These are phyloP conservation scores for Ceyx erithaca DNA, from an alignment of 2,797 vertebrate genomes.

Conservation along the genomic window DNA sequence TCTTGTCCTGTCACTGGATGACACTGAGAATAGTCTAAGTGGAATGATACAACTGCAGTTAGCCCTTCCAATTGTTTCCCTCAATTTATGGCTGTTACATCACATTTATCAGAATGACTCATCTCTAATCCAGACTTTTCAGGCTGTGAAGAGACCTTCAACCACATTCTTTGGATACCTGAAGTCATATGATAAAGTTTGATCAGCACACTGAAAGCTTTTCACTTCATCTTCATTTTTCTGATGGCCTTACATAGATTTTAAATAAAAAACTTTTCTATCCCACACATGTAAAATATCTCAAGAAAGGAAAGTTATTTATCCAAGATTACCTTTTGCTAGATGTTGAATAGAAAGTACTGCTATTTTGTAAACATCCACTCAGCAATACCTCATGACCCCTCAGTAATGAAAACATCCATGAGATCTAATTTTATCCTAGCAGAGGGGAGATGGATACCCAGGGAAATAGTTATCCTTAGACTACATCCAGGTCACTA, in stretches of 20 bases:
- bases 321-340: neutral
- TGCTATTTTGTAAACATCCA: neutral
- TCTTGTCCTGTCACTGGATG: too few relatives aligned
- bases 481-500: fast-evolving
- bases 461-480: fast-evolving
- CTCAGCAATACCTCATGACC: neutral
- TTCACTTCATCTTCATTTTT: neutral
- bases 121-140: neutral
- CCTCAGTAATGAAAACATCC: neutral
- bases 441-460: neutral
- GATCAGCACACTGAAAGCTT: neutral
- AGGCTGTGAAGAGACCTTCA: neutral
- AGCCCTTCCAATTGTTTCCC: neutral
- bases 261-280: neutral
- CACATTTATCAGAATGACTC: conserved; percentile 14
- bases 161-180: neutral
- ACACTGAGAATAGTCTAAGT: neutral
- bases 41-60: neutral
- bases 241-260: neutral
- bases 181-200: neutral
- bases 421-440: neutral
- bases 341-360: neutral
- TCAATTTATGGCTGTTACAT: neutral
- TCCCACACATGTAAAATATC: neutral
- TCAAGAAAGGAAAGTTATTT: neutral